Evolutionary conservation across 2,888 invertebrate genomes (phyloP).

Genomic region (Prosapia bicincta): DNA sequence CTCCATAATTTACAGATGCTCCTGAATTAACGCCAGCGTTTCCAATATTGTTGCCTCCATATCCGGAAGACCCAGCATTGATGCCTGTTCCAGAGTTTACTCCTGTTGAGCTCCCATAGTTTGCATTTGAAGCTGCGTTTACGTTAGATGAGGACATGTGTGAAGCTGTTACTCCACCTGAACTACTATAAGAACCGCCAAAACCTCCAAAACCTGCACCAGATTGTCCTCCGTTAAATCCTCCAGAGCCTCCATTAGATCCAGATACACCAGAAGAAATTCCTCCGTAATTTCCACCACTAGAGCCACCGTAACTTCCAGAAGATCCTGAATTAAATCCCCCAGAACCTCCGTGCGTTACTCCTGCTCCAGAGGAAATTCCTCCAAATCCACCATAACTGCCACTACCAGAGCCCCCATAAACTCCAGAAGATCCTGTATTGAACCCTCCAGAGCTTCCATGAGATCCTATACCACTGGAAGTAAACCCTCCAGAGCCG

Average conservation of each 20-base stretch:
- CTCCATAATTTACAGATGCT: background rate
- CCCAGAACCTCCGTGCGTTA: constrained; percentile 7
- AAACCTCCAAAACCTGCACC: background rate
- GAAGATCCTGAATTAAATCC: constrained; percentile 6
- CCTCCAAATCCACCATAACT: background rate
- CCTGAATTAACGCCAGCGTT: background rate
- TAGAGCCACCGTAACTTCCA: background rate
- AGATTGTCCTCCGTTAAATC: background rate
- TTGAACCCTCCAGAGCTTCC: background rate
- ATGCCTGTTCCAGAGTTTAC: background rate
- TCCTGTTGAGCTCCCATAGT: background rate
- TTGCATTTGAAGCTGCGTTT: background rate
- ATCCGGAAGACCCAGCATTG: background rate
- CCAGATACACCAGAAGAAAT: background rate
- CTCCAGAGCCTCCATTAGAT: background rate
- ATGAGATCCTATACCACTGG: background rate
- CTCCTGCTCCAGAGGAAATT: background rate
- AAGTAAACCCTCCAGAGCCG: background rate
- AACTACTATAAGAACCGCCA: background rate
- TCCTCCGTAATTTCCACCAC: background rate
- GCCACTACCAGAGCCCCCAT: background rate
- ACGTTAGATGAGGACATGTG: background rate
- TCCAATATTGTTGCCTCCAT: background rate
- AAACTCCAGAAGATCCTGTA: constrained; percentile 1
- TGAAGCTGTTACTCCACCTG: background rate